Conservation (phyloP, 1,140 invertebrate genomes). For the Chionoecetes opilio region DNA sequence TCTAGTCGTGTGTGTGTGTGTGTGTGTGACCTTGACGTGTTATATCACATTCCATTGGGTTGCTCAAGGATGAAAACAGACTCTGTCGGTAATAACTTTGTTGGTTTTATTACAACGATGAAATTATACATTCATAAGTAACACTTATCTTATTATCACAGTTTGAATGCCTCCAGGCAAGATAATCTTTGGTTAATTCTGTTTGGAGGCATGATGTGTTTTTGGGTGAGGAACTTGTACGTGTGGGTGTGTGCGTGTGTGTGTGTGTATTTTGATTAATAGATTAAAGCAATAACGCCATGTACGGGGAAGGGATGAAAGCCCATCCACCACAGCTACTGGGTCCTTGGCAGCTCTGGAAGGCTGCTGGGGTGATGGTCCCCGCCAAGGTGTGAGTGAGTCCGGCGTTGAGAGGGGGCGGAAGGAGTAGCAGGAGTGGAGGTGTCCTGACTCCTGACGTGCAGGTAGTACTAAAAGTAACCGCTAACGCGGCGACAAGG, state of each 20-base stretch:
- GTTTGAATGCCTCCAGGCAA: neutral
- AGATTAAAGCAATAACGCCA: no score
- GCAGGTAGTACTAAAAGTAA: no score
- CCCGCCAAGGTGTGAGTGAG: no score
- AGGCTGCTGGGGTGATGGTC: no score
- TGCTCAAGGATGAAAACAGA: neutral
- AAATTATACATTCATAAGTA: neutral
- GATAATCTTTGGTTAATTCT: neutral
- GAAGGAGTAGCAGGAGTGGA: no score
- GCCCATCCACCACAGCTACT: no score
- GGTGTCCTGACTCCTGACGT: no score
- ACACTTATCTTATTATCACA: neutral
- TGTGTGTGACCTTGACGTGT: neutral
- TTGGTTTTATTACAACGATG: neutral
- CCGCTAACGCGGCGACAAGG: constrained; percentile 38
- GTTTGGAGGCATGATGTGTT: neutral
- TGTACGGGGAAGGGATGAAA: neutral
- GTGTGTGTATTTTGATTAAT: neutral
- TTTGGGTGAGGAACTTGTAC: no score
- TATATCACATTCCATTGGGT: neutral
- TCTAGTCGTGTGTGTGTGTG: constrained; percentile 8
- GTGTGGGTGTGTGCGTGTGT: constrained; percentile 45
- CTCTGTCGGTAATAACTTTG: neutral
- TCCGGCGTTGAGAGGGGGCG: no score
- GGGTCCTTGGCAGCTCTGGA: no score